These are phyloP conservation scores for Drosophila ananassae DNA, from an alignment of 1,140 invertebrate genomes.

Conservation along the genomic window DNA sequence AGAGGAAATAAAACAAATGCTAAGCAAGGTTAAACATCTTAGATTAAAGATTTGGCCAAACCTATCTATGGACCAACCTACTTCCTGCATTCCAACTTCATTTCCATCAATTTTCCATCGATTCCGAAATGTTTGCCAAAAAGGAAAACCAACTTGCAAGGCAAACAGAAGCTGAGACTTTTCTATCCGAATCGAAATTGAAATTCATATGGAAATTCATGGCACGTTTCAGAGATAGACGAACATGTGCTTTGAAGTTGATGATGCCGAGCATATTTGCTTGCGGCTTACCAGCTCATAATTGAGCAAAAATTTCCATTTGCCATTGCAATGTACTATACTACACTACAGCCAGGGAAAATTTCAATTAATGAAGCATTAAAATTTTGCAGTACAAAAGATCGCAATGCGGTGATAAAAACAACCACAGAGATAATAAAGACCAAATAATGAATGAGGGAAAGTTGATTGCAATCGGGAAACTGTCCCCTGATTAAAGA, in stretches of 20 bases:
- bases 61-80: constrained; percentile 4
- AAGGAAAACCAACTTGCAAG: constrained; percentile 29
- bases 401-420: constrained; percentile 53
- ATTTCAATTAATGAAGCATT: constrained; percentile 73
- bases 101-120: neutral
- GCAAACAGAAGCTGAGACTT: constrained; percentile 47
- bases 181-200: constrained; percentile 28
- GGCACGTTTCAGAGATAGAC: constrained; percentile 35
- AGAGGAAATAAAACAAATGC: neutral
- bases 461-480: constrained; percentile 68
- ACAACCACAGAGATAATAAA: constrained; percentile 62
- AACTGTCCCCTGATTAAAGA: constrained; percentile 61
- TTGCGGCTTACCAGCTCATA: constrained; percentile 30
- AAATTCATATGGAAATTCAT: constrained; percentile 32
- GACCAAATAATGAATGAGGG: constrained; percentile 14
- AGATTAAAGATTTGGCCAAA: neutral
- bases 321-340: constrained; percentile 18
- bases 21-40: neutral
- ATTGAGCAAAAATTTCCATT: constrained; percentile 40
- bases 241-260: constrained; percentile 12
- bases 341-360: constrained; percentile 22
- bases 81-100: constrained; percentile 29
- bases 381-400: constrained; percentile 51
- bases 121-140: constrained; percentile 31
- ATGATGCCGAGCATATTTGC: constrained; percentile 36